These are phyloP conservation scores for Pachyrhynchus sulphureomaculatus DNA, from an alignment of 1,140 invertebrate species.

Conservation along the genomic window DNA sequence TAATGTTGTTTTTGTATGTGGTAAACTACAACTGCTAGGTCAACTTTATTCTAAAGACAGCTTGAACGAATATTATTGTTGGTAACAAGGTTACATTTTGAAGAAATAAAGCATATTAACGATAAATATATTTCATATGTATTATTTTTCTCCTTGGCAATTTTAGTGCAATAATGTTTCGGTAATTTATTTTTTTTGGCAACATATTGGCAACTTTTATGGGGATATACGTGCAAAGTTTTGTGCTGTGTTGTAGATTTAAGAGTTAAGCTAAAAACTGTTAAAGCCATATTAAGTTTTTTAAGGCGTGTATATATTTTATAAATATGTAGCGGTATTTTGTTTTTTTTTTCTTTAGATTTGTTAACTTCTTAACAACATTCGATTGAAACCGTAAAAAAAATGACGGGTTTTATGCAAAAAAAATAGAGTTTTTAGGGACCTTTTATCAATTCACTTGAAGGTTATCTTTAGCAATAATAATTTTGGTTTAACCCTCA, in stretches of 20 bases:
- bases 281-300: conserved; percentile 24
- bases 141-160: not conserved
- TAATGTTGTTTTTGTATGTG: too few species aligned
- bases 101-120: too few species aligned
- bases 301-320: conserved; percentile 12
- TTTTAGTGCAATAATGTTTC: not conserved
- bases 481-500: too few species aligned
- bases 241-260: conserved; percentile 29
- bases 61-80: too few species aligned
- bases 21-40: too few species aligned
- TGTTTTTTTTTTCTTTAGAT: not conserved
- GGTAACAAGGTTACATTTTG: too few species aligned
- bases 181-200: conserved; percentile 1
- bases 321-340: conserved; percentile 9
- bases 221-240: conserved; percentile 26
- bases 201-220: conserved; percentile 7
- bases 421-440: not conserved
- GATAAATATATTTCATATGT: too few species aligned
- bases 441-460: not conserved
- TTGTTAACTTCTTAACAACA: not conserved
- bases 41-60: too few species aligned
- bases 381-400: too few species aligned
- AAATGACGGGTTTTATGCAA: too few species aligned
- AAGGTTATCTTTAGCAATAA: too few species aligned
- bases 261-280: conserved; percentile 12